phyloP scores from a whole-genome alignment of 2,888 invertebrate genomes.

The Phymatocera aterrima region DNA sequence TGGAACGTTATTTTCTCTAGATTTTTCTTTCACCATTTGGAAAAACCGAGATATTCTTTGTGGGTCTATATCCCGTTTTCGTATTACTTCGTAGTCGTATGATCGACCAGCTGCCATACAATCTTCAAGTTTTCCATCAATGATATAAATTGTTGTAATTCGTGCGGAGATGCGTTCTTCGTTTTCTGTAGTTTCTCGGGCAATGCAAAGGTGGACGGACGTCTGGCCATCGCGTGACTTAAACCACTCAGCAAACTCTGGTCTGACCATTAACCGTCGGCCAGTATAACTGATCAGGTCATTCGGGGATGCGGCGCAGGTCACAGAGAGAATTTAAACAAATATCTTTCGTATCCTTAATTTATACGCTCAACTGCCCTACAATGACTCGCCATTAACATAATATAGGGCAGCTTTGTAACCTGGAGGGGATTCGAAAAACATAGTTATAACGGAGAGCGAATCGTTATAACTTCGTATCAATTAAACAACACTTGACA shows the following conservation, averaged over 20 bases:
- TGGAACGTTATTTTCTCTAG: not conserved
- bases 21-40: not conserved
- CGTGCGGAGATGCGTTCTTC: not conserved
- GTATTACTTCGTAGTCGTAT: not conserved
- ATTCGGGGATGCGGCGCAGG: slow-evolving; percentile 5
- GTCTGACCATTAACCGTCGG: slow-evolving; percentile 10
- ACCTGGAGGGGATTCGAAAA: not conserved
- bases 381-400: not conserved
- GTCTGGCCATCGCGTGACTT: slow-evolving; percentile 37
- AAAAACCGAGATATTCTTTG: not conserved
- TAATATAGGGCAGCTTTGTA: not conserved
- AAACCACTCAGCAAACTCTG: slow-evolving; percentile 24
- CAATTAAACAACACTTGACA: not conserved
- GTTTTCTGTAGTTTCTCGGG: slow-evolving; percentile 7
- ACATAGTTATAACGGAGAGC: not conserved
- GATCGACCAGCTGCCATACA: no score
- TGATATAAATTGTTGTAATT: not conserved
- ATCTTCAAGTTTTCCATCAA: not conserved
- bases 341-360: not conserved
- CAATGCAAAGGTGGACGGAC: slow-evolving; percentile 21
- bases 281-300: slow-evolving; percentile 38
- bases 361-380: not conserved
- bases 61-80: not conserved
- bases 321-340: not conserved
- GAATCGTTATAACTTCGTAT: not conserved